A percentile compares a stretch with the other conserved stretches of the same genome.
These are phyloP conservation scores for Pipistrellus nathusii DNA, from an alignment of 2,797 vertebrate genomes.

Conservation along the genomic window DNA sequence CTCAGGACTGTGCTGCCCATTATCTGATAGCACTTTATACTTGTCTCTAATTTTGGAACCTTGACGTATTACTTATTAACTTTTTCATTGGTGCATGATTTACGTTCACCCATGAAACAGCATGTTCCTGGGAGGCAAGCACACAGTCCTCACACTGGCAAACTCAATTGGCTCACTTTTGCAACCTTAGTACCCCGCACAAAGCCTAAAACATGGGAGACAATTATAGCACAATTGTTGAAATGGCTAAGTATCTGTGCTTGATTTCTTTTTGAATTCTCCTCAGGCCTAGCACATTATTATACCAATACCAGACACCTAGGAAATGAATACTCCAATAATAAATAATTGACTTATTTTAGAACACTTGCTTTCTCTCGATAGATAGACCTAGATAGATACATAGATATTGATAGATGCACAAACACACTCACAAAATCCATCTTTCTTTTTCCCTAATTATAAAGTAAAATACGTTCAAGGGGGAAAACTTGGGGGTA, in stretches of 20 bases:
- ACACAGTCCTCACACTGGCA: neutral
- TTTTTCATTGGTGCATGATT: neutral
- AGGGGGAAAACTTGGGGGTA: neutral
- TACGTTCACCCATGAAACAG: neutral
- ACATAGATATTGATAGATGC: neutral
- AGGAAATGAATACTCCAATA: neutral
- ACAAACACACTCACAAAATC: neutral
- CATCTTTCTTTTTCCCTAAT: slow-evolving; percentile 15
- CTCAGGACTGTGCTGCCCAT: neutral
- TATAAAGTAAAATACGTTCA: neutral
- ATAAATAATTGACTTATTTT: neutral
- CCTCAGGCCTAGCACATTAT: neutral
- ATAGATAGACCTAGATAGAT: neutral
- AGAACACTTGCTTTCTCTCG: neutral
- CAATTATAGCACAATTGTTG: neutral
- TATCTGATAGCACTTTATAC: neutral
- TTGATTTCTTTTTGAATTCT: neutral
- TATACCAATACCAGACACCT: neutral
- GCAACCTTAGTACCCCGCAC: neutral
- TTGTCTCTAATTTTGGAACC: neutral
- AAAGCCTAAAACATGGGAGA: neutral
- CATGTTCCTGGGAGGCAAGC: neutral
- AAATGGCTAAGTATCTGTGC: neutral
- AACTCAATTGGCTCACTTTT: neutral
- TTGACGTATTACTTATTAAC: neutral